phyloP scores from a whole-genome alignment of 2,113 vertebrate species.

The Chaenocephalus aceratus region DNA sequence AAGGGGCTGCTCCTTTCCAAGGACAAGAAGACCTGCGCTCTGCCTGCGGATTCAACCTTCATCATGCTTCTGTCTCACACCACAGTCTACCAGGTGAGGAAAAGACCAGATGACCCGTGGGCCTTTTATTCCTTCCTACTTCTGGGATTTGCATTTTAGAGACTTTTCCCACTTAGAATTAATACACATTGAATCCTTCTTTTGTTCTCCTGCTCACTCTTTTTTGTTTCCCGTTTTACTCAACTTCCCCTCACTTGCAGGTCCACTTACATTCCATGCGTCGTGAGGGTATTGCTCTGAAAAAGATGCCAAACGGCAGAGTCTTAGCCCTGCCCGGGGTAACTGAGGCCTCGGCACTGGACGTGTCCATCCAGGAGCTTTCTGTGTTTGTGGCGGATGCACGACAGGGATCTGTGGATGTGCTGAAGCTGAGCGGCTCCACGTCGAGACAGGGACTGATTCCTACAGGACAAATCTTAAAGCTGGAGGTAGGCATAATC shows the following conservation, averaged over 20 bases:
- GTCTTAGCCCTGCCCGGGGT: constrained; percentile 80
- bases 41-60: constrained; percentile 81
- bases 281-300: constrained; percentile 54
- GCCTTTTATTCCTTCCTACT: neutral
- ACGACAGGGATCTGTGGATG: constrained; percentile 77
- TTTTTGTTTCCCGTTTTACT: neutral
- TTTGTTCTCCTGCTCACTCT: neutral
- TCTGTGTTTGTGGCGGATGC: constrained; percentile 86
- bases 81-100: constrained; percentile 84
- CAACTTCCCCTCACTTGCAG: constrained; percentile 62
- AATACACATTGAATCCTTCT: too few species aligned
- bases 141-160: neutral
- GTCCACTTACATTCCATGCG: constrained; percentile 85
- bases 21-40: constrained; percentile 83
- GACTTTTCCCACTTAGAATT: neutral
- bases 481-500: constrained; percentile 61
- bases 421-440: constrained; percentile 80
- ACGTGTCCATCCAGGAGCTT: constrained; percentile 80
- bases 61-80: constrained; percentile 81
- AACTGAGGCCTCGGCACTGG: constrained; percentile 77
- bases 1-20: constrained; percentile 79
- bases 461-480: constrained; percentile 76
- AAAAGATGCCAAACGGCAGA: constrained; percentile 76
- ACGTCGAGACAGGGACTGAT: constrained; percentile 65
- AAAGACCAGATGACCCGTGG: neutral